Evolutionary conservation across 2,888 invertebrate species (phyloP), one percentile per base, ranked within the genome.

Genomic region (Mesoligia furuncula): DNA sequence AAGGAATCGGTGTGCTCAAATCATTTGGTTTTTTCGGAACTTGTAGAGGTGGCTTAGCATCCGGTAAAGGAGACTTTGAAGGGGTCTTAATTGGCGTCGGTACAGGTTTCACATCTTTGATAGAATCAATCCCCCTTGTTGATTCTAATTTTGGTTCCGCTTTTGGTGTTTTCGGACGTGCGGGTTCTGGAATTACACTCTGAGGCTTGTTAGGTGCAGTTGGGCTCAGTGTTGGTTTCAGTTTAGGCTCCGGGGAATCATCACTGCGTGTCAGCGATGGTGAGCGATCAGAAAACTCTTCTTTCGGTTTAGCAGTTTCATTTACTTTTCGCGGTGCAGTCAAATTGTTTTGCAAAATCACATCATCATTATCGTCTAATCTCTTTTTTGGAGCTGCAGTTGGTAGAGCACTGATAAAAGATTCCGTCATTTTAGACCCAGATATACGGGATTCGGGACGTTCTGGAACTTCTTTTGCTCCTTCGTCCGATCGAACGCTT

Each of bases 251-350:
- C 42, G 97, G 96, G 57, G 97, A 97, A 77, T 96, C 97, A 89
- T 97, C 97, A 87, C 96, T 97, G 73, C 96, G 92, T 42, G 96
- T 96, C 64, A 97, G 88, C 42, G 97, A 97, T 17, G 97, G 97
- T 45, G 97, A 97, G 70, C 97, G 95, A 87, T 97, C 97, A 42
- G 91, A 94, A 45, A 94, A 85, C 73, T 96, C 95, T 67, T 90
- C 89, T 91, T 95, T 96, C 42, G 91, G 92, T 74, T 92, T 92
- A 48, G 85, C 70, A 45, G 83, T 80, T 59, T 93, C 93, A 73
- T 76, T 90, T 39, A 81, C 57, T 83, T 84, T 91, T 87, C 93
- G 95, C n/a, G 83, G 73, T 42, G 91, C 76, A 8, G 87, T 73
- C 65, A 89, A 76, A 86, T 91, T 94, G 79, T 93, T 96, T 87